These are phyloP conservation scores for Tubulanus polymorphus DNA, from an alignment of 2,888 invertebrate species.

Conservation along the genomic window DNA sequence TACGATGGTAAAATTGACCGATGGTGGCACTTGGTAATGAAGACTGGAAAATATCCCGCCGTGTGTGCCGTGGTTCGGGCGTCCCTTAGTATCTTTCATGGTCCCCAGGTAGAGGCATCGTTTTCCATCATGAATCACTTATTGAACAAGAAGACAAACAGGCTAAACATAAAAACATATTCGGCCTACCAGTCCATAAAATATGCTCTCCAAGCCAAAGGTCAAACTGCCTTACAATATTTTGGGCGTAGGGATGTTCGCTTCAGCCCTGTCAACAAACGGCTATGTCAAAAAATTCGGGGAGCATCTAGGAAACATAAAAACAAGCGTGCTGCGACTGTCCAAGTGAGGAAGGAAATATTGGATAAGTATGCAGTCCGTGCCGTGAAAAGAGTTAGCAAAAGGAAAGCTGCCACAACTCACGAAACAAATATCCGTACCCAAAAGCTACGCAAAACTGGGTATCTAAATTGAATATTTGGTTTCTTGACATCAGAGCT, in stretches of 20 bases:
- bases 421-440: too few species aligned
- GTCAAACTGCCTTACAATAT: constrained; percentile 8
- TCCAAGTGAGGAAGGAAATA: too few species aligned
- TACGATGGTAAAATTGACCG: too few species aligned
- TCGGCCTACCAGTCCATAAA: constrained; percentile 20
- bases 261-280: constrained; percentile 4
- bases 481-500: too few species aligned
- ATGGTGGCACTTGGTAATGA: too few species aligned
- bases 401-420: too few species aligned
- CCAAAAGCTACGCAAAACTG: too few species aligned
- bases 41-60: constrained; percentile 10
- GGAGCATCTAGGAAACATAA: constrained; percentile 5
- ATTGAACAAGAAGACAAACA: too few species aligned
- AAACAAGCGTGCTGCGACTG: too few species aligned
- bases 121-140: constrained; percentile 25
- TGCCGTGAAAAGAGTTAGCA: too few species aligned
- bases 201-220: constrained; percentile 19
- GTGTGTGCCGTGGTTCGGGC: constrained; percentile 16
- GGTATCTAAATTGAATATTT: too few species aligned
- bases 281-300: constrained; percentile 6
- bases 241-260: constrained; percentile 8
- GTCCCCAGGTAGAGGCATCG: constrained; percentile 20
- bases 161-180: constrained; percentile 16
- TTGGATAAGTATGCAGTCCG: too few species aligned
- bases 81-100: constrained; percentile 24